These are phyloP conservation scores for Alca torda DNA, from an alignment of 2,797 vertebrate genomes.

Conservation along the genomic window DNA sequence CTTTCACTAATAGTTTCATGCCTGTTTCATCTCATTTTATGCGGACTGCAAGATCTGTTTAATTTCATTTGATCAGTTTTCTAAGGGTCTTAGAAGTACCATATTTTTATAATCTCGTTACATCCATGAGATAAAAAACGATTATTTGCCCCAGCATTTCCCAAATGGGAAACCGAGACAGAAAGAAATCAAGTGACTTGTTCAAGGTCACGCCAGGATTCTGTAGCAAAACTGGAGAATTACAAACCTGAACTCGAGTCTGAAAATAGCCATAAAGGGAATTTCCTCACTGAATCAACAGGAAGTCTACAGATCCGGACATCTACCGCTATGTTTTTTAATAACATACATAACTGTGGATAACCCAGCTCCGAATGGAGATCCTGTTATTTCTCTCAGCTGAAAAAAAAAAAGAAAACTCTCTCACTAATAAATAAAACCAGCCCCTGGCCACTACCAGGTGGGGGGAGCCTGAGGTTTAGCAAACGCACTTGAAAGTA, in stretches of 20 bases:
- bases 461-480: neutral
- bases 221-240: neutral
- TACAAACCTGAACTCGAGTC: neutral
- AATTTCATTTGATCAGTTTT: slow-evolving; percentile 58
- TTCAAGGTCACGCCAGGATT: neutral
- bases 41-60: slow-evolving; percentile 11
- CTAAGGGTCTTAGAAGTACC: slow-evolving; percentile 54
- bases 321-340: neutral
- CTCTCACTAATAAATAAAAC: neutral
- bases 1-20: slow-evolving; percentile 56
- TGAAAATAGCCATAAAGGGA: neutral
- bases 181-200: slow-evolving; percentile 42
- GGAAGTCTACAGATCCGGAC: neutral
- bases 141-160: slow-evolving; percentile 48
- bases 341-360: neutral
- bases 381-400: neutral
- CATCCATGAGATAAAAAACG: slow-evolving; percentile 36
- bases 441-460: neutral
- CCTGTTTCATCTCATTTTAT: slow-evolving; percentile 51
- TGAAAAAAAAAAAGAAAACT: neutral
- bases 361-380: neutral
- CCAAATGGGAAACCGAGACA: slow-evolving; percentile 24
- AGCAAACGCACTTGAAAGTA: neutral
- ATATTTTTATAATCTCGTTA: slow-evolving; percentile 65
- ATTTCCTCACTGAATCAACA: neutral